Base-by-base conservation (phyloP, 2,797 vertebrate species). In the Helarctos malayanus region DNA sequence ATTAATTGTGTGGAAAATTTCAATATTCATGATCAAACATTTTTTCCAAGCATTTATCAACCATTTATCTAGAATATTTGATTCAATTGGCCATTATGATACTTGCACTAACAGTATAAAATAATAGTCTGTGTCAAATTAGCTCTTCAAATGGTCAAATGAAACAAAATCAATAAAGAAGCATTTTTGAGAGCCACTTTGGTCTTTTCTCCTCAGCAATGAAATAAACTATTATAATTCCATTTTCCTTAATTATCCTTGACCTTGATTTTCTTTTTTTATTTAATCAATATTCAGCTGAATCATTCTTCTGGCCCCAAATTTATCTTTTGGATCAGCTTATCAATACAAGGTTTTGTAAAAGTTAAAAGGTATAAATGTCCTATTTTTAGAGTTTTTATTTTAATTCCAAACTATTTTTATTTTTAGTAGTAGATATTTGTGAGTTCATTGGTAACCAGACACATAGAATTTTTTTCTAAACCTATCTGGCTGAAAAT, bases 371-470 rank as follows among this genome's bases (percentile, higher is more conserved):
- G 52, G 7, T 27, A 61, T 8, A 73, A 41, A 88, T 61, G 3
- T 49, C 12, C 10, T 65, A 5, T 38, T 52, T 87, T 88, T 71
- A 52, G 21, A 56, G 18, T 41, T 87, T 84, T 90, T 47, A 71
- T 91, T 97, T 95, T 47, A 91, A 95, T 80, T 76, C 3, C 4
- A 85, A 81, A 54, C 1, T 59, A 12, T 38, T 96, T 96, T 92
- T 89, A 80, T 86, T 91, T 90, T 97, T 94, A 81, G 9, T 25
- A 21, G 5, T 54, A 80, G 38, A 82, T 3, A 84, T 54, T 80
- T 82, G 23, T 80, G 10, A 94, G 49, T 81, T 96, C 56, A 54
- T 69, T 90, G 45, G 27, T 95, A 63, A 59, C 16, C 32, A 73
- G 25, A 13, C 12, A 91, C 88, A 32, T 49, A 5, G 7, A 3